Percentiles rank a stretch among this genome's conserved stretches.
Evolutionary conservation across 2,888 invertebrate genomes (phyloP).

Genomic region (Nasonovia ribisnigri): DNA sequence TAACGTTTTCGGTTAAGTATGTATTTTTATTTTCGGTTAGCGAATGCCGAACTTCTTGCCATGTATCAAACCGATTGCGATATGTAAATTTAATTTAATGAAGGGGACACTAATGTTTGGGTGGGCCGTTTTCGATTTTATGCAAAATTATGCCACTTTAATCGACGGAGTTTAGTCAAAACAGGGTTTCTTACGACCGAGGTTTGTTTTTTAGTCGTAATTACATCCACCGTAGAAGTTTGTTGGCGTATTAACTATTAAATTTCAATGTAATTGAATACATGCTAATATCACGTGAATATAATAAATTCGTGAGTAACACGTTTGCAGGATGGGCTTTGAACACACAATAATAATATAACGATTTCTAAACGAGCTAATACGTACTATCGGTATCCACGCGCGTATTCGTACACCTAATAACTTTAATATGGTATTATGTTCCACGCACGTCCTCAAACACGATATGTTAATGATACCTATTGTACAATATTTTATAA

Average conservation of each 20-base stretch:
- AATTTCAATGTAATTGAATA: conserved; percentile 34
- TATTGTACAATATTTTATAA: background rate
- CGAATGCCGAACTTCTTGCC: background rate
- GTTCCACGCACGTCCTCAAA: background rate
- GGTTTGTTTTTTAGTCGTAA: conserved; percentile 27
- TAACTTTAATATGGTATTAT: background rate
- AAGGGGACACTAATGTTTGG: background rate
- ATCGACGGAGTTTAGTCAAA: conserved; percentile 28
- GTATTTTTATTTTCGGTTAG: background rate
- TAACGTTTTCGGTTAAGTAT: background rate
- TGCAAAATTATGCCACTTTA: conserved; percentile 36
- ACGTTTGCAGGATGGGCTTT: background rate
- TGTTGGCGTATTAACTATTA: background rate
- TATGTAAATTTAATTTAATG: conserved; percentile 20
- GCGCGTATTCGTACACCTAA: background rate
- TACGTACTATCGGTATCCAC: background rate
- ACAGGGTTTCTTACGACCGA: background rate
- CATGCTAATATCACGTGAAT: background rate
- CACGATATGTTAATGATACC: background rate
- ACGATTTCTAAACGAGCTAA: background rate
- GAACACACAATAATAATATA: background rate
- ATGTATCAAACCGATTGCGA: background rate
- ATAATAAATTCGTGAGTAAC: background rate
- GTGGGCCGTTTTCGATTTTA: conserved; percentile 22
- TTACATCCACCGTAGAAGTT: background rate